Conservation (phyloP, 2,797 vertebrate species). For the Luscinia luscinia region DNA sequence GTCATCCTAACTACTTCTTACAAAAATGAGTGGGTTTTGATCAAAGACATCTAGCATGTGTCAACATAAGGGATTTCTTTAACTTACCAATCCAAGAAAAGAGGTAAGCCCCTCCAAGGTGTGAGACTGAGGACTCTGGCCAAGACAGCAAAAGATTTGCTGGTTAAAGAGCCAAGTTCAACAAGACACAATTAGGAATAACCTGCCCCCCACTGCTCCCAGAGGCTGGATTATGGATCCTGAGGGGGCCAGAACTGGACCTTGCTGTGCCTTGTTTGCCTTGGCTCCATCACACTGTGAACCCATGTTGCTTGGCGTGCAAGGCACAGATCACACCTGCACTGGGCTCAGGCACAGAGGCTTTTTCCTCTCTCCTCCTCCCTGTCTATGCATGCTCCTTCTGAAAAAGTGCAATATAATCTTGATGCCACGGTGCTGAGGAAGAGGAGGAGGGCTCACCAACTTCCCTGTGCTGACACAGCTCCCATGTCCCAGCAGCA, state of each 20-base stretch:
- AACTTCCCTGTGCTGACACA: neutral
- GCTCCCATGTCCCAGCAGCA: neutral
- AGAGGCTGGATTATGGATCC: conserved; percentile 45
- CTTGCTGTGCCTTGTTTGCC: conserved; percentile 60
- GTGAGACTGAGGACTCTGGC: conserved; percentile 48
- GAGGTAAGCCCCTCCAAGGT: conserved; percentile 43
- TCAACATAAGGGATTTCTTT: neutral
- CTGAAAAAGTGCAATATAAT: neutral
- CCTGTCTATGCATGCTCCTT: neutral
- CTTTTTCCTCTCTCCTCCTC: neutral
- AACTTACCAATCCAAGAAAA: neutral
- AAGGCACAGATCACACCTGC: conserved; percentile 64
- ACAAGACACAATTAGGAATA: conserved; percentile 69
- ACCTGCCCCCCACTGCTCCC: conserved; percentile 61
- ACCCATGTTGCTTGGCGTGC: neutral
- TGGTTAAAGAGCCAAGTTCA: conserved; percentile 67
- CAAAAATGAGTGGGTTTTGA: conserved; percentile 37
- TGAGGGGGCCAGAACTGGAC: conserved; percentile 27
- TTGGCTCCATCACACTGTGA: conserved; percentile 51
- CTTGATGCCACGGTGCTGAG: neutral
- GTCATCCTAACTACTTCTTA: neutral
- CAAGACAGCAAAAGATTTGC: conserved; percentile 51
- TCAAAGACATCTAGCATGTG: conserved; percentile 18
- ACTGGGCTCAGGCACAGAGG: neutral
- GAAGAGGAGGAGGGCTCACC: neutral